Conservation (phyloP, 2,797 vertebrate genomes). For the Syndactyla subalaris region DNA sequence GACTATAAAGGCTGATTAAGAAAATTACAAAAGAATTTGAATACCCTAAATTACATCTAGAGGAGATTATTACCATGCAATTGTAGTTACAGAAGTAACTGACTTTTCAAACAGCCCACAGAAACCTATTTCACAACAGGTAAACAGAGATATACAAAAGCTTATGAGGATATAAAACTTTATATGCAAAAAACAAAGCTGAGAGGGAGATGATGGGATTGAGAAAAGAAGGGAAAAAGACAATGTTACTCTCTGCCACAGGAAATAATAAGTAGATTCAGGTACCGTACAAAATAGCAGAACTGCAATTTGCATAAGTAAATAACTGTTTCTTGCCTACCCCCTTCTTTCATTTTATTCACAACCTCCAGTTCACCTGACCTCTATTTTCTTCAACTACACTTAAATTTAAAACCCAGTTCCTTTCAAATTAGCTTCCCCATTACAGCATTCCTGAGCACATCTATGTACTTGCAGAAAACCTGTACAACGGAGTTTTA, state of each 20-base stretch:
- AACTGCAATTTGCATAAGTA: background rate
- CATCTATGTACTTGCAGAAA: background rate
- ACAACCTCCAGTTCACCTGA: background rate
- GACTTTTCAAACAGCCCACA: background rate
- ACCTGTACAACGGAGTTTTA: background rate
- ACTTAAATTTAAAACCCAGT: background rate
- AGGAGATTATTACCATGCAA: background rate
- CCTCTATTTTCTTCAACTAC: background rate
- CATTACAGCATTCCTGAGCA: background rate
- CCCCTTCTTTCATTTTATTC: background rate
- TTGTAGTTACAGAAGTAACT: background rate
- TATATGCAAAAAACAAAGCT: background rate
- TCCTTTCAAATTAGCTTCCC: background rate
- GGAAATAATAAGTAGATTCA: background rate
- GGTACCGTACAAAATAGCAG: background rate
- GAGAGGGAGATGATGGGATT: background rate
- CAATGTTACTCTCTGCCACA: background rate
- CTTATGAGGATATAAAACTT: background rate
- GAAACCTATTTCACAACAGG: constrained; percentile 1
- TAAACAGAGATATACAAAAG: constrained; percentile 11
- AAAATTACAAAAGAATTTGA: background rate
- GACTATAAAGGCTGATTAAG: background rate
- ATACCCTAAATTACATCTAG: constrained; percentile 19
- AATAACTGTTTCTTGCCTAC: background rate
- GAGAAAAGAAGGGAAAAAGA: background rate